Conservation (phyloP, 2,113 vertebrate species). For the Eonycteris spelaea region DNA sequence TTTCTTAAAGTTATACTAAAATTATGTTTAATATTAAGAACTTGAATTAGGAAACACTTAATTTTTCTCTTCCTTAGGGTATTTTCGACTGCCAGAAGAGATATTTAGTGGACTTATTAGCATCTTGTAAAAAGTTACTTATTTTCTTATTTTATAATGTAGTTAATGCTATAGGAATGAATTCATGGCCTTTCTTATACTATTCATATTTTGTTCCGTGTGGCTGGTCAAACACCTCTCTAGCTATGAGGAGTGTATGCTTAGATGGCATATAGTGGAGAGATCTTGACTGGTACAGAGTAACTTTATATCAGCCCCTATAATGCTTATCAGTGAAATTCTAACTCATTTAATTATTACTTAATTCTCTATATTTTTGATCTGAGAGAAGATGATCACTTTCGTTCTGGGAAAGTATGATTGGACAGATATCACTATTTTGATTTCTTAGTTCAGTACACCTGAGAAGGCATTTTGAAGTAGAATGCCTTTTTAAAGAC, state of each 20-base stretch:
- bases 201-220: neutral
- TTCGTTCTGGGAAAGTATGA: neutral
- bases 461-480: neutral
- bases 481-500: neutral
- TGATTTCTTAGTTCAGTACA: neutral
- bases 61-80: neutral
- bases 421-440: neutral
- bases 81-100: neutral
- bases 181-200: neutral
- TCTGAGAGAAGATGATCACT: neutral
- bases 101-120: neutral
- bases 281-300: neutral
- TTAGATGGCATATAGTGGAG: neutral
- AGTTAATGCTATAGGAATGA: neutral
- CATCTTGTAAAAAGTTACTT: neutral
- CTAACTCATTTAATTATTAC: conserved; percentile 29
- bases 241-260: neutral
- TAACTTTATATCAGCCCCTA: conserved; percentile 22
- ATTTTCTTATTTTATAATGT: neutral
- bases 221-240: neutral
- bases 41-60: conserved; percentile 13
- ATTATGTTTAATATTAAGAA: neutral
- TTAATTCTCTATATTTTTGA: conserved; percentile 46
- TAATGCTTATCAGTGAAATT: conserved; percentile 43
- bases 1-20: conserved; percentile 17